Evolutionary conservation across 2,113 vertebrate species (phyloP), one percentile per base, ranked within the genome.

Genomic region (Protobothrops flavoviridis): DNA sequence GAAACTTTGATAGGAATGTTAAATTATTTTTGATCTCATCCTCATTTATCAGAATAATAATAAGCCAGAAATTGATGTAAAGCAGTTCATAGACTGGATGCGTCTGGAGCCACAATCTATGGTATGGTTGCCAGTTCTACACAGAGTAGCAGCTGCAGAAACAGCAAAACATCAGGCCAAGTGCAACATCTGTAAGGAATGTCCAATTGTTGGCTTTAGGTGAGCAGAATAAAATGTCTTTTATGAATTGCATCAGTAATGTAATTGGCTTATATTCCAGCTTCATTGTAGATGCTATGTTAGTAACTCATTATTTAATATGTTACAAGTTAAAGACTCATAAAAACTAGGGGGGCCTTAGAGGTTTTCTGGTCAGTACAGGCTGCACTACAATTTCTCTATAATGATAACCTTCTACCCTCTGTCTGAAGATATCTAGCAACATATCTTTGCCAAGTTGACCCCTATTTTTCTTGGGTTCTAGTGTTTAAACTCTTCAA

Each of bases 141-240:
- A 99, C 95, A 97, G 99, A 0, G 99, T 99, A 90, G 99, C 99
- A 50, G 99, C 99, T 3, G 98, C 99, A 0, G 99, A 99, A 97
- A 99, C 99, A 0, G 99, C 99, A 11, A 99, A 99, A 91, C 99
- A 99, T 97, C 99, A 99, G 96, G 99, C 99, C 95, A 99, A 99
- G 94, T 99, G 99, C 96, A 99, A 99, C 97, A 99, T 99, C 98
- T 99, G 99, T 96, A 99, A 99, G 95, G 99, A 99, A 94, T 99
- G 98, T 97, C 99, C 99, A 0, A 99, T 99, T 52, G 99, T 99
- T 15, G 99, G 99, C 86, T 99, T 99, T 97, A 99, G 99, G 99
- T 99, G 97, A 96, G 96, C 87, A 50, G 1, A 92, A n/a, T 39
- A 90, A 0, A 57, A 0, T 91, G 0, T 9, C 3, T 59, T 92